Conservation (phyloP, 2,113 vertebrate species). For the Anthoscopus minutus region DNA sequence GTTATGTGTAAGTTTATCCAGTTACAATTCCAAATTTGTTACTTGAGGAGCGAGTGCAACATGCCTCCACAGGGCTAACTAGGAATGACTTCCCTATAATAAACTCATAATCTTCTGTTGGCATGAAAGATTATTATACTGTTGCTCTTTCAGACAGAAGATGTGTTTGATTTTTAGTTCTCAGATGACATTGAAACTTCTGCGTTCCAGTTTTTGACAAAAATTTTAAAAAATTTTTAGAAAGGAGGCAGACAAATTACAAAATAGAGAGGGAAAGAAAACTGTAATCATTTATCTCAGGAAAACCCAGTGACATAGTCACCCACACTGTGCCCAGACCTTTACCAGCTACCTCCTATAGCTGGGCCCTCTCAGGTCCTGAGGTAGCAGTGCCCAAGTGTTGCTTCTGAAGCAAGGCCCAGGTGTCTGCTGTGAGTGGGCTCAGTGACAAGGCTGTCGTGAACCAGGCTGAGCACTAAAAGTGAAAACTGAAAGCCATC, state of each 20-base stretch:
- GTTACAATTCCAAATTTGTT: neutral
- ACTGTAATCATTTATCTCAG: neutral
- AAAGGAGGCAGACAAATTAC: neutral
- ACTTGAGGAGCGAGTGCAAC: neutral
- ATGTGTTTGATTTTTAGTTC: neutral
- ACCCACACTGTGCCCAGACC: neutral
- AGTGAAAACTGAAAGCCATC: conserved; percentile 35
- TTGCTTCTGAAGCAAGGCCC: neutral
- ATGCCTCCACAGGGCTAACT: neutral
- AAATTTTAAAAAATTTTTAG: neutral
- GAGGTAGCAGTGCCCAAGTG: neutral
- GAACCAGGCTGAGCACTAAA: neutral
- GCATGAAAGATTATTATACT: neutral
- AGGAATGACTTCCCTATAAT: neutral
- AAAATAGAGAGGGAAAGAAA: neutral
- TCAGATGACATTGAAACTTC: neutral
- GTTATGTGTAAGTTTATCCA: neutral
- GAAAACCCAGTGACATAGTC: neutral
- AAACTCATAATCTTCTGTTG: neutral
- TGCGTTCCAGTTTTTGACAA: neutral
- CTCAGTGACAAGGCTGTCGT: accelerated
- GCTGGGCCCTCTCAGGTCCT: neutral
- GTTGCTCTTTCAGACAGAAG: neutral
- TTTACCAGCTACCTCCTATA: neutral
- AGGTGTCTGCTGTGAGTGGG: neutral